These are phyloP conservation scores for Nothura maculosa DNA, from an alignment of 2,797 vertebrate species.

Conservation along the genomic window DNA sequence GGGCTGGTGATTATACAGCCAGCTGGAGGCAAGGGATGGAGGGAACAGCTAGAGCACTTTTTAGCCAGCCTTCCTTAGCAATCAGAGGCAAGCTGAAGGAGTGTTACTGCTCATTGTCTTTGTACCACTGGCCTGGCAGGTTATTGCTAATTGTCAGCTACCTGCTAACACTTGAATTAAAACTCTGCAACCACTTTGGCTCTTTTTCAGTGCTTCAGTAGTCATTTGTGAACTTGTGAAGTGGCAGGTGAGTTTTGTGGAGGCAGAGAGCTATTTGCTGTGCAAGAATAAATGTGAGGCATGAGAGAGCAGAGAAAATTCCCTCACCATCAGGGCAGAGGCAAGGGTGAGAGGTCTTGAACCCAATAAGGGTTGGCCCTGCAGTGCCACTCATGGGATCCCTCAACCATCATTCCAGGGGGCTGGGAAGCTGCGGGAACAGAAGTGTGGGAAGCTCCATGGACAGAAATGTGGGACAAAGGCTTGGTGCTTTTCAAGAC, in stretches of 20 bases:
- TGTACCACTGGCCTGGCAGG: background rate
- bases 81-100: slow-evolving; percentile 13
- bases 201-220: background rate
- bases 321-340: background rate
- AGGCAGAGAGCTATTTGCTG: rapidly evolving
- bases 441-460: background rate
- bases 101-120: background rate
- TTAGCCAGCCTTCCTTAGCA: slow-evolving; percentile 27
- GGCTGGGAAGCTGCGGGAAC: background rate
- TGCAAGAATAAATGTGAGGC: background rate
- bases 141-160: slow-evolving; percentile 32
- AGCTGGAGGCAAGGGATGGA: background rate
- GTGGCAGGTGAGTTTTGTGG: background rate
- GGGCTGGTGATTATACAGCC: background rate
- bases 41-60: background rate
- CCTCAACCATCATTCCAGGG: too few relatives aligned
- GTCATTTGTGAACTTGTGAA: background rate
- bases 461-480: too few relatives aligned
- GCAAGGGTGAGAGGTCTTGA: background rate
- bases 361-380: background rate
- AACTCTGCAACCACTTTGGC: background rate
- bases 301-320: background rate
- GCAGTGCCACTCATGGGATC: too few relatives aligned
- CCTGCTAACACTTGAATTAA: background rate
- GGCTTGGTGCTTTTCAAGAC: background rate